Base-by-base conservation (phyloP, 2,888 invertebrate species). In the Sphaerophoria taeniata region DNA sequence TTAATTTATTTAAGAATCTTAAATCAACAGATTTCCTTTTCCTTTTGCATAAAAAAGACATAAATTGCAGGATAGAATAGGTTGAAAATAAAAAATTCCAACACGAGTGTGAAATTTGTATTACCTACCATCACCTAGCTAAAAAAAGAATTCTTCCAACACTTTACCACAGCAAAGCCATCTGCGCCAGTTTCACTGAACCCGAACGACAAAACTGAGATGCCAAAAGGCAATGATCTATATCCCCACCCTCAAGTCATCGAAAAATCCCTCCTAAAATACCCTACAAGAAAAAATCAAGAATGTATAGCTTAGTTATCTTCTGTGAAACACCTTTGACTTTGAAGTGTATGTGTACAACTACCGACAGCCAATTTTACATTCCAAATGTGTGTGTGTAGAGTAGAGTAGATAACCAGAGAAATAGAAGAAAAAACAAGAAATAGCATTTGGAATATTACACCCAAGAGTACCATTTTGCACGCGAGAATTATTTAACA, bases 401-500 rank as follows among this genome's bases (percentile, higher is more conserved):
- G n/a, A n/a, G 9, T 33, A 31, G 31, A 55, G 31, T 60, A 0
- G 36, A 11, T 31, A 6, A 33, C 9, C 9, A 14, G 12, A 3
- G n/a, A 24, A 1, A 4, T 51, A 39, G 16, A 70, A 7, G 12
- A 56, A 70, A n/a, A 16, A 56, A 70, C 34, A 70, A 31, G 56
- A 58, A 56, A 75, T 51, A 36, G 71, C 81, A 81, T 85, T 85
- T 85, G 70, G 39, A 51, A 81, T 73, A 85, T 72, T 81, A 85
- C 73, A 76, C 85, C 72, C 85, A n/a, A 51, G 85, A 73, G 85
- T 58, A 73, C 70, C 85, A 81, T 85, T 85, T 85, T 81, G 85
- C 85, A 85, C 85, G 85, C 85, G 85, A 85, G 85, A 85, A 85
- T 81, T 81, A 85, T 85, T 85, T 85, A 63, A 77, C 81, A 85